Evolutionary conservation across 2,888 invertebrate genomes (phyloP), one percentile per base, ranked within the genome.

Genomic region (Pecten maximus): DNA sequence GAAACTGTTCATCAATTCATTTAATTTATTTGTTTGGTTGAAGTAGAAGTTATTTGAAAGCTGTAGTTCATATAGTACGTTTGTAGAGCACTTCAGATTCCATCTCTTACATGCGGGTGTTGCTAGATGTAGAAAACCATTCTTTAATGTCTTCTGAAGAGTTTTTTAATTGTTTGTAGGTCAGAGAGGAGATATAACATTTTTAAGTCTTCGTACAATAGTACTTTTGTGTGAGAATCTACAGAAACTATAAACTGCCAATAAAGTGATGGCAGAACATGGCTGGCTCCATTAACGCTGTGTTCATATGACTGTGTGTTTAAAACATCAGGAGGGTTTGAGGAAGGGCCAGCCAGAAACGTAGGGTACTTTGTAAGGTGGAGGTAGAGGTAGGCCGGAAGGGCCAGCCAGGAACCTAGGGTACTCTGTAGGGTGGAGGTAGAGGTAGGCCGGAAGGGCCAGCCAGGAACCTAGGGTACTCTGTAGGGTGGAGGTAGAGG

Each of bases 101-200:
- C 35, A 35, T 35, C 23, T 74, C 23, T 8, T 28, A 35, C 74
- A 74, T 2, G 8, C 74, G 74, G 6, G 74, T 74, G 74, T 35
- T 15, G 35, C 28, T 28, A 74, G 28, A 35, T 35, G 23, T 12
- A 74, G 8, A 19, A 28, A 35, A 28, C 19, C 35, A 74, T 74
- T 74, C 19, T 74, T 74, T 74, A 74, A 74, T 74, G 74, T 74
- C 74, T 74, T 74, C 23, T 74, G 28, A 74, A 74, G 23, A 35
- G 74, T 28, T 28, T 35, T 74, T 74, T 74, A 74, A 74, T 28
- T 74, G 74, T 74, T 74, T 74, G 74, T 74, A 74, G 74, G 74
- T 35, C 35, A 35, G 35, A 10, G 28, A 54, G 4, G 50, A 19
- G 35, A 35, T 19, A 15, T 74, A 28, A 0, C n/a, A n/a, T 8